Evolutionary conservation across 2,113 vertebrate species (phyloP).

Genomic region (Muscicapa adusta): DNA sequence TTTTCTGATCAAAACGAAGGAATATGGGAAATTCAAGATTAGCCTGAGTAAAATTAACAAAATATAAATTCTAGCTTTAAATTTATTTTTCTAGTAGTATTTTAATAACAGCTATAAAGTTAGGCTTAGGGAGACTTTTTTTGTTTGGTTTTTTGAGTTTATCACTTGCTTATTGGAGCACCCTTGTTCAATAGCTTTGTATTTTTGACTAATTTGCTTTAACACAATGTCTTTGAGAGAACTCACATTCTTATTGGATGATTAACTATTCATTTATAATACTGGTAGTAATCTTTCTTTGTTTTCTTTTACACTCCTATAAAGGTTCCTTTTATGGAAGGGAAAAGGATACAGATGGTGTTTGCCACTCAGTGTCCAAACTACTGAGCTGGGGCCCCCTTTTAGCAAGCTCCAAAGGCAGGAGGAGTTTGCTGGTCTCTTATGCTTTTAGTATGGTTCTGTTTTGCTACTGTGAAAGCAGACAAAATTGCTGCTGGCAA

Average conservation of each 20-base stretch:
- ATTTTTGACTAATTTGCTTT: background rate
- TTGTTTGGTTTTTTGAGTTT: background rate
- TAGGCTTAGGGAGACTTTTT: background rate
- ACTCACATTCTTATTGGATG: conserved; percentile 22
- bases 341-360: conserved; percentile 74
- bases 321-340: conserved; percentile 70
- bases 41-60: background rate
- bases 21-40: background rate
- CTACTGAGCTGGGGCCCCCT: conserved; percentile 41
- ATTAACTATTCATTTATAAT: conserved; percentile 50
- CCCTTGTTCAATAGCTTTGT: background rate
- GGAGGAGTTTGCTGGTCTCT: conserved; percentile 36
- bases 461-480: conserved; percentile 62
- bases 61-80: background rate
- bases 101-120: background rate
- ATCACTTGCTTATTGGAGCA: background rate
- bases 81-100: background rate
- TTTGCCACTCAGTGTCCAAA: conserved; percentile 53
- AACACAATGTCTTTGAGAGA: background rate
- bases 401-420: conserved; percentile 43
- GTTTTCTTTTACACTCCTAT: conserved; percentile 59
- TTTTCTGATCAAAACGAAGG: background rate
- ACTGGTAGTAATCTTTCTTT: conserved; percentile 52
- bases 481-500: conserved; percentile 61
- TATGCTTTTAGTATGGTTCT: conserved; percentile 32